phyloP scores from a whole-genome alignment of 1,140 invertebrate species.

The Oscheius sp. region DNA sequence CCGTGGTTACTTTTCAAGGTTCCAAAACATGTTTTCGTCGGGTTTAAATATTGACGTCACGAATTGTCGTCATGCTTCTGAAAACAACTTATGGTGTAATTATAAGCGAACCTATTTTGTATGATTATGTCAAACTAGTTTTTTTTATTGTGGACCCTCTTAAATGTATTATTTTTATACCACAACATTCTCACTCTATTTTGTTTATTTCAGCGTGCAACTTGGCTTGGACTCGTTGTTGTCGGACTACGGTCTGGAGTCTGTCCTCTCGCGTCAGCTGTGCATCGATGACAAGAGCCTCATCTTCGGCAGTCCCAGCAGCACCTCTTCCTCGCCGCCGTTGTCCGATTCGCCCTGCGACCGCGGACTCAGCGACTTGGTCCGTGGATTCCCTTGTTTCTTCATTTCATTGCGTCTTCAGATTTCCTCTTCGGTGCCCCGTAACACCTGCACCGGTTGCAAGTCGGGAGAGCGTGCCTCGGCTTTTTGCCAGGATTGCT shows the following conservation, averaged over 20 bases:
- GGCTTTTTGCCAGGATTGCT: conserved; percentile 80
- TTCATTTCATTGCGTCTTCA: background rate
- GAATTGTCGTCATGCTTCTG: no score
- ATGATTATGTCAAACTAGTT: no score
- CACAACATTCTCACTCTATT: background rate
- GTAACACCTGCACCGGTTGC: conserved; percentile 64
- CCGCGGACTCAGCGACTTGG: conserved; percentile 54
- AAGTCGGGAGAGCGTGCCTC: conserved; percentile 66
- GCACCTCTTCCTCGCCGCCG: conserved; percentile 23
- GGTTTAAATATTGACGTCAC: no score
- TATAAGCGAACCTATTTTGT: no score
- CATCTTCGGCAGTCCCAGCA: conserved; percentile 24
- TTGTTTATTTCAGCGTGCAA: conserved; percentile 42
- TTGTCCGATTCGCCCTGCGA: conserved; percentile 56
- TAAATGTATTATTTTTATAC: no score
- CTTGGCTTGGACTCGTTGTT: conserved; percentile 56
- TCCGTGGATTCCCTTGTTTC: background rate
- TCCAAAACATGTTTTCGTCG: no score
- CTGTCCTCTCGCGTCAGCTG: conserved; percentile 21
- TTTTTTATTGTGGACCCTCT: no score
- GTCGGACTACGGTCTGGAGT: conserved; percentile 53
- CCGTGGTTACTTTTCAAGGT: no score
- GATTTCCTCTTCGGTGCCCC: background rate
- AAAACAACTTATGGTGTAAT: no score
- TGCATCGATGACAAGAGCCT: conserved; percentile 35